A percentile compares a stretch with the other conserved stretches of the same genome.
Conservation (phyloP, 2,113 vertebrate species). For the Beaufortia kweichowensis region DNA sequence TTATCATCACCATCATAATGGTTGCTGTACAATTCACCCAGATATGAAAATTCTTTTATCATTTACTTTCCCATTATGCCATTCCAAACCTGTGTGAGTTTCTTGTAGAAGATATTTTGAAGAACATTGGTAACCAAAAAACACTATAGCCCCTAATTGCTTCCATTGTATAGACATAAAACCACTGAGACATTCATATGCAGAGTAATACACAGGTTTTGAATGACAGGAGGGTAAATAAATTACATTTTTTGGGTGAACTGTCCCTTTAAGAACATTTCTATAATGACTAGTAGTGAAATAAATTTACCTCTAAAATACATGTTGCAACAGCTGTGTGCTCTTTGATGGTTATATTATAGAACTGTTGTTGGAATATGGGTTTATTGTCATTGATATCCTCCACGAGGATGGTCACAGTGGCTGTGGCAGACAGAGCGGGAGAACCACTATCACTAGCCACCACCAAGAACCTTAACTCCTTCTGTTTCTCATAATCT, state of each 20-base stretch:
- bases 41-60: too few species aligned
- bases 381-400: constrained; percentile 92
- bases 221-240: too few species aligned
- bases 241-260: too few species aligned
- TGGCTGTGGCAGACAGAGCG: constrained; percentile 75
- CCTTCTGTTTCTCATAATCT: constrained; percentile 78
- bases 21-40: not conserved
- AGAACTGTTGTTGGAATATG: constrained; percentile 80
- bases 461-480: constrained; percentile 78
- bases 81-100: too few species aligned
- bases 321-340: constrained; percentile 76
- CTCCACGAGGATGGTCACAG: constrained; percentile 76
- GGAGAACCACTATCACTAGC: constrained; percentile 80
- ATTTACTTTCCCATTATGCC: too few species aligned
- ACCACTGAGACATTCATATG: too few species aligned
- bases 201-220: too few species aligned
- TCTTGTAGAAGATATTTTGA: too few species aligned
- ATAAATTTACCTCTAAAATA: constrained; percentile 83
- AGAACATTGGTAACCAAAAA: too few species aligned
- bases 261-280: not conserved
- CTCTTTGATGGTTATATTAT: constrained; percentile 79
- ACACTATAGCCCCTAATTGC: too few species aligned
- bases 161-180: too few species aligned
- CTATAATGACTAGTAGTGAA: not conserved
- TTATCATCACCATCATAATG: not conserved